Percentiles rank a stretch among this genome's conserved stretches.
Evolutionary conservation across 2,113 vertebrate genomes (phyloP).

Genomic region (Clarias batrachus): DNA sequence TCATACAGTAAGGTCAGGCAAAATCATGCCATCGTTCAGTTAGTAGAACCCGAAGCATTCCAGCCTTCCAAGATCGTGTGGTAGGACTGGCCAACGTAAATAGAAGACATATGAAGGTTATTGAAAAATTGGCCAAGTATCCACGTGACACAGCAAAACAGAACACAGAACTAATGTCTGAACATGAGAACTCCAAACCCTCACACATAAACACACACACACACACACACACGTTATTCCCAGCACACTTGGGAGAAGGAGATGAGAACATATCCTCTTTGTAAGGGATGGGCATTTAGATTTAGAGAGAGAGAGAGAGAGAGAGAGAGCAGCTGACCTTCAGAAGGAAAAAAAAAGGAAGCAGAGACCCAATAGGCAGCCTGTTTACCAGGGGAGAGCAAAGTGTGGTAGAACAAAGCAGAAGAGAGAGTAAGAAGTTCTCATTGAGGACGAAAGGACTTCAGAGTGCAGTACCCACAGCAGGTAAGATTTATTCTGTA

Average conservation of each 20-base stretch:
- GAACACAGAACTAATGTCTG: background rate
- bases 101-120: slow-evolving; percentile 27
- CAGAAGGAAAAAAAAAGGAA: slow-evolving; percentile 59
- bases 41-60: background rate
- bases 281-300: slow-evolving; percentile 60
- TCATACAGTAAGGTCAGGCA: background rate
- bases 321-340: slow-evolving; percentile 62
- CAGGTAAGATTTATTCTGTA: slow-evolving; percentile 69
- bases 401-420: slow-evolving; percentile 43
- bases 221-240: slow-evolving; percentile 36
- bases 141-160: slow-evolving; percentile 17
- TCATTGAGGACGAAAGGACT: slow-evolving; percentile 38
- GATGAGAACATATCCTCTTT: slow-evolving; percentile 49
- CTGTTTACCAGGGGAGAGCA: slow-evolving; percentile 54
- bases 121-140: slow-evolving; percentile 24
- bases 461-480: slow-evolving; percentile 69
- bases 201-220: slow-evolving; percentile 16
- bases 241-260: slow-evolving; percentile 33
- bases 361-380: slow-evolving; percentile 61
- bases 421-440: slow-evolving; percentile 52
- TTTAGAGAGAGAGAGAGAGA: slow-evolving; percentile 32
- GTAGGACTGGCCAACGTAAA: slow-evolving; percentile 22
- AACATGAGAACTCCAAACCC: slow-evolving; percentile 14
- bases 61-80: background rate
- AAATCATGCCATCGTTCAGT: slow-evolving; percentile 19